Percentiles rank a stretch among this genome's conserved stretches.
Conservation (phyloP, 92 coral and sea anemone genomes). For the Nematostella vectensis region DNA sequence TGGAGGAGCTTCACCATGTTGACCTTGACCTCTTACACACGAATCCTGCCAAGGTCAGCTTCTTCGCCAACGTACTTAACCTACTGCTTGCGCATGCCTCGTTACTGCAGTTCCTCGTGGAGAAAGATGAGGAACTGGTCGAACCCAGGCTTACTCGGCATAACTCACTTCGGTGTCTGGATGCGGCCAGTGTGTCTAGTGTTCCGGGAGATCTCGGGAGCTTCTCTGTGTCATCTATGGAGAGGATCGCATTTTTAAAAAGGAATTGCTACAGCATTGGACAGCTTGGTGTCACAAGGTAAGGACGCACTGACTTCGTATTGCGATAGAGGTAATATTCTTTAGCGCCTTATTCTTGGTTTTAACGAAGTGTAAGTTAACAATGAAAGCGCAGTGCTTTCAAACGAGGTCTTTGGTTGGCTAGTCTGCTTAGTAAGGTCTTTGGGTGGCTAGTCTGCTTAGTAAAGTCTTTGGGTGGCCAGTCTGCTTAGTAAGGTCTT, state of each 20-base stretch:
- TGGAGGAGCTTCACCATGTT: constrained; percentile 61
- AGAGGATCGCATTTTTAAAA: constrained; percentile 71
- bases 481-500: too few relatives aligned
- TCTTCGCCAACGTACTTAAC: constrained; percentile 81
- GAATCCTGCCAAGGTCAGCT: constrained; percentile 60
- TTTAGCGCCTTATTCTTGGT: too few relatives aligned
- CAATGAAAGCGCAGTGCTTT: too few relatives aligned
- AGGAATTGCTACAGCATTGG: constrained; percentile 80
- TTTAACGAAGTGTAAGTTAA: too few relatives aligned
- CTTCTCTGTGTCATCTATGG: constrained; percentile 46
- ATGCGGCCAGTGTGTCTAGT: constrained; percentile 20
- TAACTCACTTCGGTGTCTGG: constrained; percentile 34
- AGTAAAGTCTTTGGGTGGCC: too few relatives aligned
- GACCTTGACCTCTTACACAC: constrained; percentile 67
- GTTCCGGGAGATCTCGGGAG: constrained; percentile 19
- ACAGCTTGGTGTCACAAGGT: constrained; percentile 86
- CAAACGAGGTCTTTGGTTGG: too few relatives aligned
- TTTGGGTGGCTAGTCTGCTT: too few relatives aligned
- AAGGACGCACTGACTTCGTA: too few relatives aligned
- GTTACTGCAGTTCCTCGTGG: constrained; percentile 48
- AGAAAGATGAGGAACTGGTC: constrained; percentile 16
- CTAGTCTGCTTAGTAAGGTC: too few relatives aligned
- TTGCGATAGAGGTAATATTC: too few relatives aligned
- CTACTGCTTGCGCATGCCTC: constrained; percentile 81
- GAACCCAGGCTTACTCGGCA: constrained; percentile 44